These are phyloP conservation scores for Caenorhabditis sinica DNA, from an alignment of 2,888 invertebrate genomes.

Conservation along the genomic window DNA sequence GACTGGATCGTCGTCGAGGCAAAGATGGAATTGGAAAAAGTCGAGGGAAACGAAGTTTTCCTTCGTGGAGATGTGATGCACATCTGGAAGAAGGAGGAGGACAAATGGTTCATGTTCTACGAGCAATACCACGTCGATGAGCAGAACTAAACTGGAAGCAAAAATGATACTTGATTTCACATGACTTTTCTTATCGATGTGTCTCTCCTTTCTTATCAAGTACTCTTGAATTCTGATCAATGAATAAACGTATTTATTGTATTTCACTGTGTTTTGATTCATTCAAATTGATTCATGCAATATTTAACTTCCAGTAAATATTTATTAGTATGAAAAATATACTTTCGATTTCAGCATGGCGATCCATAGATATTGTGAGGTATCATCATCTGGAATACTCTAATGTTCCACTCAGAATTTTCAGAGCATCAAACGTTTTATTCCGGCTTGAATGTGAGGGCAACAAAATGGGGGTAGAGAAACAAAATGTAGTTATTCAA, in stretches of 20 bases:
- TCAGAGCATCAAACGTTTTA: constrained; percentile 32
- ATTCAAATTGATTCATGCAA: neutral
- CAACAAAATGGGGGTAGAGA: constrained; percentile 22
- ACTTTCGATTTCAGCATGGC: constrained; percentile 53
- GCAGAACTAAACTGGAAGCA: constrained; percentile 17
- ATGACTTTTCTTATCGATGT: constrained; percentile 39
- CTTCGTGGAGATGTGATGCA: constrained; percentile 62
- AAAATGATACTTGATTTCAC: constrained; percentile 33
- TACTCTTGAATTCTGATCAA: constrained; percentile 19
- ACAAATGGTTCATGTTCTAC: constrained; percentile 63
- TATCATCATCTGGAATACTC: constrained; percentile 60
- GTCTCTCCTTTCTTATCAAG: constrained; percentile 6
- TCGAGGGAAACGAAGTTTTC: constrained; percentile 41
- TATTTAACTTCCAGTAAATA: neutral
- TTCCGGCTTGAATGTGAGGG: constrained; percentile 31
- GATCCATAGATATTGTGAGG: constrained; percentile 63
- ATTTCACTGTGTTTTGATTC: constrained; percentile 4
- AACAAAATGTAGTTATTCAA: constrained; percentile 42
- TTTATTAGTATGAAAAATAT: neutral
- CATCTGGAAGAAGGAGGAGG: constrained; percentile 58
- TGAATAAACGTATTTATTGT: constrained; percentile 43
- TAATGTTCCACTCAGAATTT: constrained; percentile 6
- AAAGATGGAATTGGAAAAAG: constrained; percentile 52
- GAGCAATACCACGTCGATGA: constrained; percentile 56
- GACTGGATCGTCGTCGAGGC: constrained; percentile 63